Conservation (phyloP, 2,113 vertebrate species). For the Poeciliopsis prolifica region DNA sequence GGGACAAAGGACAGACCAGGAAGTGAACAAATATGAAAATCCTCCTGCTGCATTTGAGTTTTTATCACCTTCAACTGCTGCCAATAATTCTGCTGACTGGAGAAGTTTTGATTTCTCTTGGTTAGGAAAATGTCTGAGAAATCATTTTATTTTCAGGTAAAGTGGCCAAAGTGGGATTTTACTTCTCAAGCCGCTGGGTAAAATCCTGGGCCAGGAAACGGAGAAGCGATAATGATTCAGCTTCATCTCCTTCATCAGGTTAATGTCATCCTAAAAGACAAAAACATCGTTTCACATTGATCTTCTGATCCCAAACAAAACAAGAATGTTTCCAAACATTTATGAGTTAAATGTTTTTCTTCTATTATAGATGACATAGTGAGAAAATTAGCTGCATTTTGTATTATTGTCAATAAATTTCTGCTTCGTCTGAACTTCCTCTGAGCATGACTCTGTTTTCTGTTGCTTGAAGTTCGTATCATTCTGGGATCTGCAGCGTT, state of each 20-base stretch:
- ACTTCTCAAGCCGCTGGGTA: constrained; percentile 87
- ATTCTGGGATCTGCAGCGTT: too few relatives aligned
- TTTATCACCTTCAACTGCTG: not conserved
- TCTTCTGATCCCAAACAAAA: not conserved
- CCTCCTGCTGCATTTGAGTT: too few relatives aligned
- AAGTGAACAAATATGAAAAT: too few relatives aligned
- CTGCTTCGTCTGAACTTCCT: too few relatives aligned
- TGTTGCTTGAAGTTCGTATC: too few relatives aligned
- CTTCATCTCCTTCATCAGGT: constrained; percentile 85
- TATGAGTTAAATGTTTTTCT: not conserved
- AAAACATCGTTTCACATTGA: not conserved
- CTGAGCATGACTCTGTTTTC: too few relatives aligned
- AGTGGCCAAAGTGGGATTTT: constrained; percentile 16
- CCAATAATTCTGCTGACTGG: not conserved
- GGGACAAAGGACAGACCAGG: too few relatives aligned
- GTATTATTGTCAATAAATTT: too few relatives aligned
- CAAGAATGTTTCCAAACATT: not conserved
- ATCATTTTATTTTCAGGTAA: not conserved
- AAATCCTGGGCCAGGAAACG: constrained; percentile 91
- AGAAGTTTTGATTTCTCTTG: not conserved
- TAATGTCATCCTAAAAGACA: constrained; percentile 83
- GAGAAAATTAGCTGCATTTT: too few relatives aligned
- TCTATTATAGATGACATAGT: too few relatives aligned
- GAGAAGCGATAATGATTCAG: constrained; percentile 89
- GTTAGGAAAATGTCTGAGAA: not conserved